Conservation (phyloP, 23 tunicate genomes). For the Halocynthia aurantium region DNA sequence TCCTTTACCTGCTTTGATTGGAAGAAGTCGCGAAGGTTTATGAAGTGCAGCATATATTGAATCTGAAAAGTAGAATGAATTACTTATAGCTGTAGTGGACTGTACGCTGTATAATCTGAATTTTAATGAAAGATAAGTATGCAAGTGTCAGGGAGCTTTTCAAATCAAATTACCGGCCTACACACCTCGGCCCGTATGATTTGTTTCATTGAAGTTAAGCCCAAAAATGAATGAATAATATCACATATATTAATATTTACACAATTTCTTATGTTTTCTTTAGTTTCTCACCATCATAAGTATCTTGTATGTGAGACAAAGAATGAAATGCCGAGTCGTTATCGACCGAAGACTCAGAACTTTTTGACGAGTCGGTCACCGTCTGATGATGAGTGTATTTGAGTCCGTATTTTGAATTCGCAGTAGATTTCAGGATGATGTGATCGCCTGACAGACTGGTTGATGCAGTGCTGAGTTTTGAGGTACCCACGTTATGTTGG, state of each 20-base stretch:
- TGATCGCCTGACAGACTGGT: constrained; percentile 10
- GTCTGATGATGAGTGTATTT: neutral
- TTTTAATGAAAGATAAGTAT: neutral
- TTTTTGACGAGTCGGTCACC: constrained; percentile 2
- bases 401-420: constrained; percentile 16
- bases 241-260: neutral
- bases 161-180: neutral
- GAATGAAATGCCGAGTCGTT: constrained; percentile 28
- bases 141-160: neutral
- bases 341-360: constrained; percentile 44
- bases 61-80: neutral
- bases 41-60: neutral
- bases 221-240: neutral
- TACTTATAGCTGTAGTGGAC: no score
- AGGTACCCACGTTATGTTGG: neutral
- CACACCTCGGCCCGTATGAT: neutral
- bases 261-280: neutral
- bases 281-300: neutral
- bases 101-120: no score
- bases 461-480: constrained; percentile 3
- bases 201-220: neutral
- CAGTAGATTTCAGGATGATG: constrained; percentile 3
- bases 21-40: neutral
- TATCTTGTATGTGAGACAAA: constrained; percentile 5
- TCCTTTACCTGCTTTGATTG: constrained; percentile 5